Evolutionary conservation across 2,888 invertebrate species (phyloP).

Genomic region (Melinopterus prodromus): DNA sequence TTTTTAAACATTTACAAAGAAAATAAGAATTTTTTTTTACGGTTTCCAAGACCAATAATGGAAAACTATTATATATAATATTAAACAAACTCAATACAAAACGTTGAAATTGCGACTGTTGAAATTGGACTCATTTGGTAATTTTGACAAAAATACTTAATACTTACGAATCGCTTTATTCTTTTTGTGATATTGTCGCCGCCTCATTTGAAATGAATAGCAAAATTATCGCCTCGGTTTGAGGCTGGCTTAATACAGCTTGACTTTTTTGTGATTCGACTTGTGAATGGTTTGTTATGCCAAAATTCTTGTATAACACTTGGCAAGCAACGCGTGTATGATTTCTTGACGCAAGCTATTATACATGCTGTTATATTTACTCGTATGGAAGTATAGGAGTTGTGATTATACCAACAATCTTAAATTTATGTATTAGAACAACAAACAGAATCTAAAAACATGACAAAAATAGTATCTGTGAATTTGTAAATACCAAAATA

Average conservation of each 20-base stretch:
- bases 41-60: no score
- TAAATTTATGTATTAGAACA: not conserved
- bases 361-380: constrained; percentile 4
- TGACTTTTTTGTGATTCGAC: not conserved
- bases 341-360: not conserved
- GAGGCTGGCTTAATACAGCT: not conserved
- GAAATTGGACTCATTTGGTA: no score
- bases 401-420: not conserved
- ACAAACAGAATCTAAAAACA: not conserved
- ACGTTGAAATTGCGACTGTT: no score
- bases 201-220: no score
- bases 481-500: not conserved
- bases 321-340: not conserved
- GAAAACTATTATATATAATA: no score
- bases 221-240: no score
- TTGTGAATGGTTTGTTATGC: not conserved
- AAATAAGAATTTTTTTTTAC: no score
- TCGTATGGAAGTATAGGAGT: not conserved
- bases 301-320: not conserved
- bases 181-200: no score
- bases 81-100: no score
- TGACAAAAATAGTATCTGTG: not conserved
- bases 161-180: no score
- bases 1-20: no score
- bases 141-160: no score